These are phyloP conservation scores for Neopelma chrysocephalum DNA, from an alignment of 2,797 vertebrate species.

Conservation along the genomic window DNA sequence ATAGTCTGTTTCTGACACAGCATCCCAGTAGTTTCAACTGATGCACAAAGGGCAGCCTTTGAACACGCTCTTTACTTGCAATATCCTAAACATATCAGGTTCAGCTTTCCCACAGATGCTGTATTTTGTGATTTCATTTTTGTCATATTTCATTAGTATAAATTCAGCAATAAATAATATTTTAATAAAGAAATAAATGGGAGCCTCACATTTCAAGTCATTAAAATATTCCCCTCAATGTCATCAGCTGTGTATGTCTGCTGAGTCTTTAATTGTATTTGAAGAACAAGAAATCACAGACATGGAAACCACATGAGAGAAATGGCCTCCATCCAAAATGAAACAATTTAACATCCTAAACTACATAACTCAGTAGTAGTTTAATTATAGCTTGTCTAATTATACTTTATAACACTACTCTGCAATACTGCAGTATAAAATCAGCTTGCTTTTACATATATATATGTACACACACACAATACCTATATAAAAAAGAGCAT, in stretches of 20 bases:
- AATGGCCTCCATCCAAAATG: slow-evolving; percentile 45
- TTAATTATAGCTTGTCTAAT: slow-evolving; percentile 51
- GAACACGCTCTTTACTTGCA: background rate
- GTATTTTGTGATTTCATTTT: background rate
- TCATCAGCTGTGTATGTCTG: slow-evolving; percentile 1
- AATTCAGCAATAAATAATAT: background rate
- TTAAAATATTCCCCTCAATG: slow-evolving; percentile 21
- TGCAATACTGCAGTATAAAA: background rate
- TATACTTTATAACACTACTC: background rate
- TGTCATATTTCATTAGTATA: background rate
- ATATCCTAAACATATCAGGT: background rate
- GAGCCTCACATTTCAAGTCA: background rate
- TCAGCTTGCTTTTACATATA: background rate
- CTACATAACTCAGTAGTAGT: background rate
- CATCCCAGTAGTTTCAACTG: background rate
- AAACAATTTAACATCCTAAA: slow-evolving; percentile 28
- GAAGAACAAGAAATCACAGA: slow-evolving; percentile 26
- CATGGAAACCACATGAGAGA: slow-evolving; percentile 49
- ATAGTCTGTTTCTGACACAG: accelerated
- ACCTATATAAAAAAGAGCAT: background rate
- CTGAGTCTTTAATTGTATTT: background rate
- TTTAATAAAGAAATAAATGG: background rate
- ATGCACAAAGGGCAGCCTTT: background rate
- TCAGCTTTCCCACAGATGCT: background rate
- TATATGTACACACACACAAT: background rate